phyloP scores from a whole-genome alignment of 2,888 invertebrate species.

The Erynnis tages region DNA sequence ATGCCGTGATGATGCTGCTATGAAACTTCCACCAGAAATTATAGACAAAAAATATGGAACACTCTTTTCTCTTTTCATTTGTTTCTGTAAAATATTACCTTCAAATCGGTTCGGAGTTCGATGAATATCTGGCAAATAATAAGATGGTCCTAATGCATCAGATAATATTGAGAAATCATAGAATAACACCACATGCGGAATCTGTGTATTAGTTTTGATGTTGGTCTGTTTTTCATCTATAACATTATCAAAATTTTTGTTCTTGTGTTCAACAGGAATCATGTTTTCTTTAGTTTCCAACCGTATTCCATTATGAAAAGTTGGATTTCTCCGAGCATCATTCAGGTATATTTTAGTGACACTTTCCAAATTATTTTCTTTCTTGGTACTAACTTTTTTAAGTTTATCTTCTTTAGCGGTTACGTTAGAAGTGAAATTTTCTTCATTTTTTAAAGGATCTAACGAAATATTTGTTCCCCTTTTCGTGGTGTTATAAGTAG shows the following conservation, averaged over 20 bases:
- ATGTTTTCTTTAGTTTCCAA: neutral
- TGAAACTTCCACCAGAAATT: conserved; percentile 57
- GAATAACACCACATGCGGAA: conserved; percentile 47
- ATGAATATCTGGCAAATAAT: conserved; percentile 38
- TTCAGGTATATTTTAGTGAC: no score
- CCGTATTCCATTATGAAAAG: no score
- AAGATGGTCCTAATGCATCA: conserved; percentile 41
- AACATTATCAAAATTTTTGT: neutral
- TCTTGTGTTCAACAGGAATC: neutral
- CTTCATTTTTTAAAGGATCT: neutral
- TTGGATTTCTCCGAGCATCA: no score
- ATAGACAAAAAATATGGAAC: conserved; percentile 46
- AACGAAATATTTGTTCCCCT: no score
- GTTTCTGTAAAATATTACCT: neutral
- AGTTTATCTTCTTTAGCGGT: neutral
- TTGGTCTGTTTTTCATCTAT: neutral
- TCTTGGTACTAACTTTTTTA: no score
- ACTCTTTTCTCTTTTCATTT: neutral
- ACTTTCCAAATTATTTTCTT: no score
- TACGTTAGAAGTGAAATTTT: neutral
- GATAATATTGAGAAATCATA: conserved; percentile 51
- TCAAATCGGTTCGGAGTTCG: neutral
- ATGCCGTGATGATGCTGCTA: conserved; percentile 52
- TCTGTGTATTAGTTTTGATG: conserved; percentile 31
- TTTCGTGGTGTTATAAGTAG: no score